Evolutionary conservation across 2,113 vertebrate genomes (phyloP).

Genomic region (Myrmecobius fasciatus): DNA sequence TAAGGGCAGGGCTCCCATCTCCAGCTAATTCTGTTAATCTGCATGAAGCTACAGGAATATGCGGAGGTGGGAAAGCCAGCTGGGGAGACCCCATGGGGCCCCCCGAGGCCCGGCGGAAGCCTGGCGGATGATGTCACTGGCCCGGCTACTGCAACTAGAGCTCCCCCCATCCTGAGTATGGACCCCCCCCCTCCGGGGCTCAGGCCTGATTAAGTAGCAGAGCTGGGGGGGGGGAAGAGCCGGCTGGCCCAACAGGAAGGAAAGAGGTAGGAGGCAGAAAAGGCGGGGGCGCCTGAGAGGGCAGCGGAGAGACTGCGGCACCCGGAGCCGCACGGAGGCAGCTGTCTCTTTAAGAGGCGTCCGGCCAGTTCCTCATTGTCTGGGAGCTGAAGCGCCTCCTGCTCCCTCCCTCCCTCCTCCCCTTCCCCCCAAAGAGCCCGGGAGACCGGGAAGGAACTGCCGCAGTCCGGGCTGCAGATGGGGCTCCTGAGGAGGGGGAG

Average conservation of each 20-base stretch:
- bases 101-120: background rate
- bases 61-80: background rate
- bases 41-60: no score
- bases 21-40: no score
- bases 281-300: background rate
- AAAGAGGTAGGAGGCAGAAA: background rate
- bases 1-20: no score
- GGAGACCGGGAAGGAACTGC: background rate
- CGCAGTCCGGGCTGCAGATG: background rate
- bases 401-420: background rate
- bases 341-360: conserved; percentile 69
- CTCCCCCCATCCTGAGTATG: background rate
- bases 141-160: background rate
- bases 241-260: background rate
- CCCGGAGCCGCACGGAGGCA: background rate
- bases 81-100: background rate
- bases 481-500: background rate
- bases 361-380: conserved; percentile 60
- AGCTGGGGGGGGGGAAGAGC: background rate
- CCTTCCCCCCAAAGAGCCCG: background rate
- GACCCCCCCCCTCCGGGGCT: background rate
- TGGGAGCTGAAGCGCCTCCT: conserved; percentile 26
- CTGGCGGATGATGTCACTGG: background rate
- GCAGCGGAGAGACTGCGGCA: background rate
- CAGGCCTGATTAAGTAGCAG: background rate